A percentile compares a stretch with the other conserved stretches of the same genome.
phyloP scores from a whole-genome alignment of 2,113 vertebrate genomes.

The Opisthocomus hoazin region DNA sequence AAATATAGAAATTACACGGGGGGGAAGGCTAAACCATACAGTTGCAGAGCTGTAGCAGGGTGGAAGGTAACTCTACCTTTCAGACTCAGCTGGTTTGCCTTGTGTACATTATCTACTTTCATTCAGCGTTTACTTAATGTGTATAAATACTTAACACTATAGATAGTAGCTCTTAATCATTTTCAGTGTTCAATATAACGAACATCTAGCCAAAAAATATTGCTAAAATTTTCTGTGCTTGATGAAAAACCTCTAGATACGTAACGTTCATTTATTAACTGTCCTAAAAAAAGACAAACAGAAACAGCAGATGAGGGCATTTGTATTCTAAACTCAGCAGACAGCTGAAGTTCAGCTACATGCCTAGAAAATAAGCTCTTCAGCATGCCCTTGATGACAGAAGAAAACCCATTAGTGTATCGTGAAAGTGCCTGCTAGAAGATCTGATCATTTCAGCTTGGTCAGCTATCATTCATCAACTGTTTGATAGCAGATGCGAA shows the following conservation, averaged over 20 bases:
- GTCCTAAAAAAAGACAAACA: not conserved
- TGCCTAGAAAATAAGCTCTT: not conserved
- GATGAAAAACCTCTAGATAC: not conserved
- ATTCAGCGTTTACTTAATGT: not conserved
- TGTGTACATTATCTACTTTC: not conserved
- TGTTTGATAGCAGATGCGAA: not conserved
- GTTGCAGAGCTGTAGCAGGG: not conserved
- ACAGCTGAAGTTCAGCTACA: not conserved
- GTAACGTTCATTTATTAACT: not conserved
- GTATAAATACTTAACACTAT: not conserved
- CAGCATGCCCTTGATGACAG: not conserved
- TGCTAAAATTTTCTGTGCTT: not conserved
- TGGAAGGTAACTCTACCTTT: not conserved
- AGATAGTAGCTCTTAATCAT: not conserved
- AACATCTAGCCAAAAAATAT: not conserved
- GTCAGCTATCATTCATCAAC: not conserved
- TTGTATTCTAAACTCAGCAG: not conserved
- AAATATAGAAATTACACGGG: not conserved
- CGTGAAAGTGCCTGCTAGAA: not conserved
- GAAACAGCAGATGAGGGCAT: not conserved
- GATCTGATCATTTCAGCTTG: not conserved
- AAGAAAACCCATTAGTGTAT: not conserved
- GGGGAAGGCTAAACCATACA: not conserved
- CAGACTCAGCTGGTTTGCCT: not conserved
- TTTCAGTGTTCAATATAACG: not conserved